Evolutionary conservation across 2,113 vertebrate species (phyloP).

Genomic region (Perca flavescens): DNA sequence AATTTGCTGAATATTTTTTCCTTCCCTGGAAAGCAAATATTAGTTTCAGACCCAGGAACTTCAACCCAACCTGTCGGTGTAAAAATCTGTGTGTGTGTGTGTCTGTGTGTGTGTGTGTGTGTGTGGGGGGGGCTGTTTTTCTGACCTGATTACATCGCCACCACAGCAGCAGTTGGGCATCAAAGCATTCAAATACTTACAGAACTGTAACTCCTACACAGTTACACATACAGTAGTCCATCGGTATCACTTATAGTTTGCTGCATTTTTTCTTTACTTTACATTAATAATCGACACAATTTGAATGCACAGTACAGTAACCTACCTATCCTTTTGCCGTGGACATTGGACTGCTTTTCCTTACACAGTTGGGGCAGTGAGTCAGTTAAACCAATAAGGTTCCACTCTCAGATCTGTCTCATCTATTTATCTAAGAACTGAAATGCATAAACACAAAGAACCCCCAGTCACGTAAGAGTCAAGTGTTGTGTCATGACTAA

Average conservation of each 20-base stretch:
- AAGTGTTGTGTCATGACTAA: slow-evolving; percentile 13
- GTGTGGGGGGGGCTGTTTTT: slow-evolving; percentile 41
- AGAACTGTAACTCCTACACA: slow-evolving; percentile 16
- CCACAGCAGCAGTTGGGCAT: slow-evolving; percentile 18
- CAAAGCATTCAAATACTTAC: slow-evolving; percentile 9
- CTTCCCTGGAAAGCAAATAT: slow-evolving; percentile 26
- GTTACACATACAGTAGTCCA: background rate
- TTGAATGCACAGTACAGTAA: background rate
- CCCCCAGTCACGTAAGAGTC: background rate
- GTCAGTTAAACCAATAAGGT: slow-evolving; percentile 14
- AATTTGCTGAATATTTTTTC: background rate
- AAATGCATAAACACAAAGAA: background rate
- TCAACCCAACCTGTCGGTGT: background rate
- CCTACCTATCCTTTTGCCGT: background rate
- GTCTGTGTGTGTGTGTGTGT: too few species aligned
- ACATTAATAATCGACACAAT: background rate
- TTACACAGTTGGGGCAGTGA: slow-evolving; percentile 6
- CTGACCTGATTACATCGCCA: slow-evolving; percentile 65
- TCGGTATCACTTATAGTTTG: background rate
- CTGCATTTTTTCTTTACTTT: background rate
- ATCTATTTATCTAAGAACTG: background rate
- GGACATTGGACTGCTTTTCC: slow-evolving; percentile 44
- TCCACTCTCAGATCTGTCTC: slow-evolving; percentile 13
- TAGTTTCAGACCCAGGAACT: background rate
- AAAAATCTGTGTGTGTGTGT: background rate